Evolutionary conservation across 2,797 vertebrate species (phyloP), one percentile per base, ranked within the genome.

Genomic region (Octomys mimax): DNA sequence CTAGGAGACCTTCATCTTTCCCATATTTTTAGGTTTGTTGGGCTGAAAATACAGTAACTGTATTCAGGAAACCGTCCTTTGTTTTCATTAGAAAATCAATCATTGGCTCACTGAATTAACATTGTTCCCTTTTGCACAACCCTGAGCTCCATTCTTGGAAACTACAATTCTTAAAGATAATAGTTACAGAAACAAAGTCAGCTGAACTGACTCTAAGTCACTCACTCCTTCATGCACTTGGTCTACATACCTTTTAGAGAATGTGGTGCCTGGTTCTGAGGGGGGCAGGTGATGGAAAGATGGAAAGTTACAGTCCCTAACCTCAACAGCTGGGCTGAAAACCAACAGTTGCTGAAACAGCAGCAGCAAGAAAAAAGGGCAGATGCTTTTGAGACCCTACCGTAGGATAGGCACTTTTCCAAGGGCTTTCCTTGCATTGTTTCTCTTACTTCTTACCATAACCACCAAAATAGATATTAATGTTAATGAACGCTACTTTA

Each of bases 51-150:
- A 61, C 1, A 73, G n/a, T 59, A 49, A 89, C 36, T 75, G 49
- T 73, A 82, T 79, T 90, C 33, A 31, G 57, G 18, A 94, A 79
- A 31, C 36, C 21, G 10, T 39, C 77, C 49, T 82, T 81, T 87
- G 49, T 87, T 96, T 68, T 79, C 87, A 91, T 62, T 61, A 91
- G 92, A 88, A 93, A 95, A 92, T 78, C 54, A 64, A 90, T 78
- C 54, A 59, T 1, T 71, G n/a, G n/a, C 21, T 75, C 22, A 1
- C 22, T 77, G 82, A 92, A 54, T 75, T 52, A 82, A 87, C 46
- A 21, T 42, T 64, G 82, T 59, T 24, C 10, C 5, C 16, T 86
- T 85, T 87, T 31, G 8, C 6, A 0, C 39, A 36, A 64, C 12
- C 68, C 49, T 52, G 54, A 70, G 42, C 36, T 42, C 52, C 18